Base-by-base conservation (phyloP, 2,888 invertebrate species). In the Drosophila affinis region DNA sequence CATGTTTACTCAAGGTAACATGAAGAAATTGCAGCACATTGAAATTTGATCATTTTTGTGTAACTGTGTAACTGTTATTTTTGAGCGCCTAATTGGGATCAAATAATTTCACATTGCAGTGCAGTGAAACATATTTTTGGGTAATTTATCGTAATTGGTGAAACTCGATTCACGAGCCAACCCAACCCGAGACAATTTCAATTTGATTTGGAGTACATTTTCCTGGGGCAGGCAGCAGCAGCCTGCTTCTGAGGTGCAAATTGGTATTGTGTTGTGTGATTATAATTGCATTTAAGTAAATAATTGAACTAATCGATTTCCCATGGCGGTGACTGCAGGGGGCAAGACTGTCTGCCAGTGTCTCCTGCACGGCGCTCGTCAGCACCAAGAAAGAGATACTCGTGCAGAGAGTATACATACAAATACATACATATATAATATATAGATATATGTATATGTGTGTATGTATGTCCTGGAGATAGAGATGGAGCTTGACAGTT, bases 271-370 rank as follows among this genome's bases (percentile, higher is more conserved):
- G 39, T 39, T n/a, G 7, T n/a, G 14, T 12, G 24, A 51, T 57
- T 64, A 48, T 18, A 54, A 34, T 67, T 65, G 46, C 29, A 49
- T 34, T 51, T 32, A 47, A 53, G 64, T 64, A 52, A 18, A 63
- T 54, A 64, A 64, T 67, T 51, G 68, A 53, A 12, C 49, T 55
- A 54, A 69, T 60, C 70, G 69, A 69, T 69, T 60, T 60, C 18
- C 49, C 59, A 39, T 39, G 39, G 14, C 39, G 14, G 14, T 14
- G 3, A 5, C 12, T 34, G 2, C 18, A 18, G 34, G 1, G 34
- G 34, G 2, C 34, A 12, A 39, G 21, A 21, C 21, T 21, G 21
- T 21, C 21, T 39, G 39, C 4, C 39, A 39, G 39, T 39, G 2
- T 39, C 14, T 14, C 6, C 14, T 14, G 39, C 14, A 2, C 14